Conservation (phyloP, 2,797 vertebrate genomes). For the Pangasius macronema region DNA sequence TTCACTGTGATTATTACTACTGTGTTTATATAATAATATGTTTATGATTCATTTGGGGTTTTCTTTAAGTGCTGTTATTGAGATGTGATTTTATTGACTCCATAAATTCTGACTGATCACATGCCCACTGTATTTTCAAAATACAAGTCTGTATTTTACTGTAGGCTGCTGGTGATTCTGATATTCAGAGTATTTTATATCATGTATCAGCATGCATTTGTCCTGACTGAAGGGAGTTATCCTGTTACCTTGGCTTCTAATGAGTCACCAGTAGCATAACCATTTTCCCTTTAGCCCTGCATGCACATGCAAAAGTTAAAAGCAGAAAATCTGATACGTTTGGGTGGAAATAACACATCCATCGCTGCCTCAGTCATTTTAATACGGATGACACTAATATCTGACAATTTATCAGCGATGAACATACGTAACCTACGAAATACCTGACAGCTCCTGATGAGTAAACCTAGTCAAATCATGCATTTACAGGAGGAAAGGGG, state of each 20-base stretch:
- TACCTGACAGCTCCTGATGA: neutral
- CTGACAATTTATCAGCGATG: neutral
- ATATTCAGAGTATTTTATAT: neutral
- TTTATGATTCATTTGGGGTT: neutral
- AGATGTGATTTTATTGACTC: neutral
- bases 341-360: neutral
- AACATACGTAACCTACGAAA: neutral
- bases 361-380: neutral
- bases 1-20: neutral
- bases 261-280: too few species aligned
- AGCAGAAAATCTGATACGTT: neutral
- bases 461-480: neutral
- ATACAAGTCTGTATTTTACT: neutral
- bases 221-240: neutral
- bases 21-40: neutral
- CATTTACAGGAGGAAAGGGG: slow-evolving; percentile 9
- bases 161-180: neutral
- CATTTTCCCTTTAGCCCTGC: neutral
- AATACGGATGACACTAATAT: too few species aligned
- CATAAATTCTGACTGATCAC: neutral
- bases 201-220: neutral
- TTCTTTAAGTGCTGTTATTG: neutral
- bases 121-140: neutral
- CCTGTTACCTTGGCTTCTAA: neutral
- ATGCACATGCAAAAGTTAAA: neutral